These are phyloP conservation scores for Ochlodes sylvanus DNA, from an alignment of 2,888 invertebrate genomes.

Conservation along the genomic window DNA sequence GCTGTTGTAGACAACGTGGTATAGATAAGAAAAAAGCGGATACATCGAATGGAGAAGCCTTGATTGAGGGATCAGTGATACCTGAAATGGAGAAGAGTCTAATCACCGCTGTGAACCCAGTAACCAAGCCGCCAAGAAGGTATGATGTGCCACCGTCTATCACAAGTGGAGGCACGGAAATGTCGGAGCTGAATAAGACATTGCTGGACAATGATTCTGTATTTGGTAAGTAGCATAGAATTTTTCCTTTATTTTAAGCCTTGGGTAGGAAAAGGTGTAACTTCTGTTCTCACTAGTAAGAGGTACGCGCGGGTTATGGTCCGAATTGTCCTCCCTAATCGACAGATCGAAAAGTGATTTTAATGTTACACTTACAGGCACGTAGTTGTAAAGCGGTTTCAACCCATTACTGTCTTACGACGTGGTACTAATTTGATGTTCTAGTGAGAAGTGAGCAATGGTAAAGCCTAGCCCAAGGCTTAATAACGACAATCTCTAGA, in stretches of 20 bases:
- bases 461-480: too few relatives aligned
- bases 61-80: conserved; percentile 90
- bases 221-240: conserved; percentile 86
- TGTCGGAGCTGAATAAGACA: conserved; percentile 92
- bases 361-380: too few relatives aligned
- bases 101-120: conserved; percentile 93
- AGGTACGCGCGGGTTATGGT: too few relatives aligned
- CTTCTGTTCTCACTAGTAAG: too few relatives aligned
- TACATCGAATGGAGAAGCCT: conserved; percentile 87
- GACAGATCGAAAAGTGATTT: too few relatives aligned
- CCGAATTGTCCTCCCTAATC: too few relatives aligned
- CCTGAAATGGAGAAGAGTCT: conserved; percentile 94
- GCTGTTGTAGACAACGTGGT: conserved; percentile 82
- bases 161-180: conserved; percentile 90
- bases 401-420: too few relatives aligned
- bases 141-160: conserved; percentile 90
- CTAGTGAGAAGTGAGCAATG: too few relatives aligned
- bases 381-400: too few relatives aligned
- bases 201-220: conserved; percentile 92
- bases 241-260: conserved; percentile 42
- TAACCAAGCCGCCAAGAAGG: conserved; percentile 92
- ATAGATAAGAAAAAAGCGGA: conserved; percentile 86
- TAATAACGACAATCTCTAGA: too few relatives aligned
- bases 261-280: too few relatives aligned
- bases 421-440: too few relatives aligned